Percentiles rank a stretch among this genome's conserved stretches.
Conservation (phyloP, 2,113 vertebrate species). For the Cyrtonyx montezumae region DNA sequence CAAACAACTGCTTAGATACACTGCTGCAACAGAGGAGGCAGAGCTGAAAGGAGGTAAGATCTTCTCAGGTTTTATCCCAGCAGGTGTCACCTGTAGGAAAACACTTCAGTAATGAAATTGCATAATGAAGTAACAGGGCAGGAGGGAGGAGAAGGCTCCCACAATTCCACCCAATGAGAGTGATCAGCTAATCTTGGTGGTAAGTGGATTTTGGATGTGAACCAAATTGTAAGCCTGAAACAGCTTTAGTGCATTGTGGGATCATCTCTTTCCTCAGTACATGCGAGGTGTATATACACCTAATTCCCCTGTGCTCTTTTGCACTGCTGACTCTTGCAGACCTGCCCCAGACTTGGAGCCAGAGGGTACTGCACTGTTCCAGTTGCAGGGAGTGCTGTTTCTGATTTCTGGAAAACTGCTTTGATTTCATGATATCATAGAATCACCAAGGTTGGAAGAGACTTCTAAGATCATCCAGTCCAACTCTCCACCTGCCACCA, state of each 20-base stretch:
- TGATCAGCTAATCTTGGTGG: not conserved
- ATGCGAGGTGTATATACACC: not conserved
- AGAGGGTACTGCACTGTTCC: not conserved
- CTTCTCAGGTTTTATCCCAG: not conserved
- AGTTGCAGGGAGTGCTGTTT: not conserved
- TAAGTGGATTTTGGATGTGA: not conserved
- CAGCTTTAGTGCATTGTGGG: rapidly evolving
- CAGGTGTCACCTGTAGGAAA: constrained; percentile 11
- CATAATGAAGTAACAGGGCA: not conserved
- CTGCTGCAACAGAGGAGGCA: not conserved
- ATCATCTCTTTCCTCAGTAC: not conserved
- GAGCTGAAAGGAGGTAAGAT: not conserved
- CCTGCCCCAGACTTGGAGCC: not conserved
- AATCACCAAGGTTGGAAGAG: too few relatives aligned
- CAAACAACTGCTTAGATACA: not conserved
- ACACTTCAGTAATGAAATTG: not conserved
- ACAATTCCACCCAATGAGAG: not conserved
- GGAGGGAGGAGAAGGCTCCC: not conserved
- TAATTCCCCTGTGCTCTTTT: not conserved
- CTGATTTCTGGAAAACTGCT: not conserved
- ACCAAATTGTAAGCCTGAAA: not conserved
- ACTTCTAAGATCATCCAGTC: too few relatives aligned
- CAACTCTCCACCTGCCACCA: too few relatives aligned
- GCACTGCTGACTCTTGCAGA: not conserved
- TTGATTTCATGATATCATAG: not conserved